Base-by-base conservation (phyloP, 2,888 invertebrate species). In the Agrotis puta region DNA sequence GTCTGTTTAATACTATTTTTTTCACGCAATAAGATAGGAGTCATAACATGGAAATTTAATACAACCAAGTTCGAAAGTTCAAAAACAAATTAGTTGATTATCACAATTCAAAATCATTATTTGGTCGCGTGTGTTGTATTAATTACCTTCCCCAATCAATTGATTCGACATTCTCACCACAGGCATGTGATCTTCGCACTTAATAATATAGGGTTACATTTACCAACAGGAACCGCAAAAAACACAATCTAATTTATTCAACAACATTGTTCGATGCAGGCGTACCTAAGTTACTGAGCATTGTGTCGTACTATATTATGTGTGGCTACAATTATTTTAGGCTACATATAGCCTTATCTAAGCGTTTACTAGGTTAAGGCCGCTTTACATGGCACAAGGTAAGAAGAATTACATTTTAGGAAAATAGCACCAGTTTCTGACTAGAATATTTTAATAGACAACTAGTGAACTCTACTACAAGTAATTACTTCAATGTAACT, bases 211-310 rank as follows among this genome's bases (percentile, higher is more conserved):
- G n/a, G 14, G 45, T 47, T 47, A 16, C 47, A 3, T 27, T 39
- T 39, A 18, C 11, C 39, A 39, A 48, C 14, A 20, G 56, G 18
- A 33, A 18, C 20, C 18, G 33, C 14, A 43, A 59, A 70, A 59
- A 72, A 16, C 24, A 24, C 71, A 71, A 71, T 59, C 53, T 53
- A 59, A 70, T 54, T 53, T 59, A 47, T 68, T 4, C 14, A 33
- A 14, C n/a, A 11, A 24, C 71, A 47, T 70, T 59, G 53, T 70
- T 59, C 14, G n/a, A 9, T 18, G 22, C 22, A 47, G 33, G 7
- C 22, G 6, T 45, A 18, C 7, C 39, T 39, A 5, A 39, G n/a
- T 39, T 39, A n/a, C 48, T 18, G 27, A 14, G 33, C 22, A 18
- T 16, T 24, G 24, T 24, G 24, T 24, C 24, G 7, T 7, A 24